Conservation (phyloP, 2,113 vertebrate species). For the Haemorhous mexicanus region DNA sequence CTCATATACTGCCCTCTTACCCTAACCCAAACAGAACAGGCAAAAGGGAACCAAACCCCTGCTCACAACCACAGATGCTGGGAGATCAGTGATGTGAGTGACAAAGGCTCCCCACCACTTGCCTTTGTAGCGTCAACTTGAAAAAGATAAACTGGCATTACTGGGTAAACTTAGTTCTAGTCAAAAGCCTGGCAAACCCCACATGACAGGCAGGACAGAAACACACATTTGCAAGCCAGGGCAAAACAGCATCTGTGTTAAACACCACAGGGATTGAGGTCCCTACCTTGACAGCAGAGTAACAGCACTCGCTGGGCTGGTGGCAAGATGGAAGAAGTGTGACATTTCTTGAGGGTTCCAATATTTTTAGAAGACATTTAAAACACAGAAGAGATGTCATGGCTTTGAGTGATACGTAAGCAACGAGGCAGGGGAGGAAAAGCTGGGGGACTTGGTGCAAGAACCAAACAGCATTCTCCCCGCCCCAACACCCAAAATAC, state of each 20-base stretch:
- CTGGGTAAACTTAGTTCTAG: background rate
- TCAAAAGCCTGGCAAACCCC: background rate
- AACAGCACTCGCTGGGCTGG: background rate
- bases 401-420: background rate
- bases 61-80: background rate
- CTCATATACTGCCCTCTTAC: background rate
- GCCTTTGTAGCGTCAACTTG: background rate
- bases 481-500: background rate
- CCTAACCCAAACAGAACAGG: background rate
- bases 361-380: background rate
- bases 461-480: background rate
- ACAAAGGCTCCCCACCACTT: background rate
- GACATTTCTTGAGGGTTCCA: background rate
- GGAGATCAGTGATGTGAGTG: background rate
- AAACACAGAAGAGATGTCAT: background rate
- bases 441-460: background rate
- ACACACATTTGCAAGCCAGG: background rate
- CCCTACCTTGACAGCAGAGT: background rate
- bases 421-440: background rate
- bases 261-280: background rate
- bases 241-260: background rate
- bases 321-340: background rate
- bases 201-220: background rate
- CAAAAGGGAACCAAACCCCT: background rate
- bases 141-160: background rate